A percentile compares a stretch with the other conserved stretches of the same genome.
phyloP scores from a whole-genome alignment of 2,888 invertebrate genomes.

The Tachina grossa region DNA sequence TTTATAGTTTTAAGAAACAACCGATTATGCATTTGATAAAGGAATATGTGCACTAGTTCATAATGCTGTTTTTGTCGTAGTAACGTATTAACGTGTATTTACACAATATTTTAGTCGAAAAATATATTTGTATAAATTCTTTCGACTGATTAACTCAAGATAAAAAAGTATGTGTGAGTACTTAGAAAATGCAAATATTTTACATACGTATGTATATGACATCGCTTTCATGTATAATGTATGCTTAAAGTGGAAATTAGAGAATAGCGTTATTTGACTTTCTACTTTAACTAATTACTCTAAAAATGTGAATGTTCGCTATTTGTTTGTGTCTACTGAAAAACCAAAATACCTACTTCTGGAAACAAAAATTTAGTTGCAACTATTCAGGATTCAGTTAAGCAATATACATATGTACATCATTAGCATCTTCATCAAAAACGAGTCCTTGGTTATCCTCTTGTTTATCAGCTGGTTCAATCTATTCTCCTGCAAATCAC shows the following conservation, averaged over 20 bases:
- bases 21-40: slow-evolving; percentile 13
- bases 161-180: too few species aligned
- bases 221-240: too few species aligned
- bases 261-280: slow-evolving; percentile 25
- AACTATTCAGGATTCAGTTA: slow-evolving; percentile 69
- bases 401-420: slow-evolving; percentile 65
- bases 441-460: slow-evolving; percentile 30
- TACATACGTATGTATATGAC: too few species aligned
- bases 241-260: slow-evolving; percentile 12
- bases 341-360: slow-evolving; percentile 74
- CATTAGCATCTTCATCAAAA: slow-evolving; percentile 56
- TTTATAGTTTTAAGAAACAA: slow-evolving; percentile 13
- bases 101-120: not conserved
- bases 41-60: not conserved
- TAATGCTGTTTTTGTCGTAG: not conserved
- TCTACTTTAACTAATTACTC: slow-evolving; percentile 30
- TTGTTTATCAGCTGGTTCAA: slow-evolving; percentile 51
- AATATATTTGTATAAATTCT: too few species aligned
- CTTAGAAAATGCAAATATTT: too few species aligned
- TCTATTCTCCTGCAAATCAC: slow-evolving; percentile 45
- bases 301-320: slow-evolving; percentile 76
- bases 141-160: too few species aligned
- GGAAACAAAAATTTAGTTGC: slow-evolving; percentile 71
- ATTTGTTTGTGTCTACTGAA: slow-evolving; percentile 76
- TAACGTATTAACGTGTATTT: not conserved